phyloP scores from a whole-genome alignment of 2,888 invertebrate species.

The Chrysomela aeneicollis region DNA sequence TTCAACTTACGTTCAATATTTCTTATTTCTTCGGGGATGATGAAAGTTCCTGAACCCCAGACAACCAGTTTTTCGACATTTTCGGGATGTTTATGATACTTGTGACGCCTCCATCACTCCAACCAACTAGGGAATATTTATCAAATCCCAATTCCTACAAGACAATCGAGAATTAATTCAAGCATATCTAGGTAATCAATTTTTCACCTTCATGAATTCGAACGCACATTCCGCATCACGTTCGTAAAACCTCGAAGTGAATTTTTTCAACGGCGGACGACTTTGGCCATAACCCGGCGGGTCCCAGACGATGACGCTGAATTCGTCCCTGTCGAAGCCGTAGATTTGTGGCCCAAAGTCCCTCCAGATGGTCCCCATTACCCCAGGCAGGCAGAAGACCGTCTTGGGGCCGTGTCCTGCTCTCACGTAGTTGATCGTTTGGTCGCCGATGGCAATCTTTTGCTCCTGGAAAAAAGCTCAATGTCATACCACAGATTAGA shows the following conservation, averaged over 20 bases:
- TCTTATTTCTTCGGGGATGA: conserved; percentile 73
- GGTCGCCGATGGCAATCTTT: conserved; percentile 68
- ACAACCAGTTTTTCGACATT: conserved; percentile 75
- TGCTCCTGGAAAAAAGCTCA: conserved; percentile 67
- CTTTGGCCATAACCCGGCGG: conserved; percentile 89
- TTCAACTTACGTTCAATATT: conserved; percentile 67
- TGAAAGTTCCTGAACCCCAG: conserved; percentile 81
- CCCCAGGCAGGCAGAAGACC: conserved; percentile 80
- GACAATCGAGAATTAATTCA: no score
- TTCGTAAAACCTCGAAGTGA: conserved; percentile 73
- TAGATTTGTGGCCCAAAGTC: conserved; percentile 84
- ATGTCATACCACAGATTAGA: no score
- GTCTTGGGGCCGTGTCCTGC: conserved; percentile 68
- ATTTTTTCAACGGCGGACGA: conserved; percentile 78
- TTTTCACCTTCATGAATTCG: conserved; percentile 73
- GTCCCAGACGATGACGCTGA: conserved; percentile 79
- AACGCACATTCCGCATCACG: conserved; percentile 77
- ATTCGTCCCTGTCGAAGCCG: conserved; percentile 68
- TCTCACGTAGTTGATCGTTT: conserved; percentile 70
- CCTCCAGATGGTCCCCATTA: conserved; percentile 81
- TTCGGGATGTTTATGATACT: conserved; percentile 77
- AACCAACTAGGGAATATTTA: conserved; percentile 82
- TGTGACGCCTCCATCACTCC: conserved; percentile 89
- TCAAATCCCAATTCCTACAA: conserved; percentile 70
- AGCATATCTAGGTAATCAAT: no score